Conservation (phyloP, 92 coral and sea anemone genomes). For the Parazoanthus darwini region DNA sequence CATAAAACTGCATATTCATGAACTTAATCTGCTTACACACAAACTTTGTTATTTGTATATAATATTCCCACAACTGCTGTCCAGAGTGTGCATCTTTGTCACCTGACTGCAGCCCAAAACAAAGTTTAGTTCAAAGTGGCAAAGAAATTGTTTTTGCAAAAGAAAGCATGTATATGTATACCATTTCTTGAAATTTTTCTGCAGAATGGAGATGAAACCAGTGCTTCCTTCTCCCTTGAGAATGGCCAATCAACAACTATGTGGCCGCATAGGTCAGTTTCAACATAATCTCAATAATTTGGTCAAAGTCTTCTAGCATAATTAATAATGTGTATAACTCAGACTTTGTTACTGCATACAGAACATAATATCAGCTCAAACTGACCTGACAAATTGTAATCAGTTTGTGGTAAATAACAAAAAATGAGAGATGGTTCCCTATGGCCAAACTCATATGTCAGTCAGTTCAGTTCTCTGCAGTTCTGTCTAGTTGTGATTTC, state of each 20-base stretch:
- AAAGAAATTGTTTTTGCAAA: too few species aligned
- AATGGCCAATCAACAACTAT: conserved; percentile 74
- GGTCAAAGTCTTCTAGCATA: too few species aligned
- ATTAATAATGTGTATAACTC: neutral
- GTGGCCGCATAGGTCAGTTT: conserved; percentile 82
- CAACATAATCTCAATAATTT: neutral
- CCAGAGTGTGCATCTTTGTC: too few species aligned
- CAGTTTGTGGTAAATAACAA: neutral
- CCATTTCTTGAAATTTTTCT: neutral
- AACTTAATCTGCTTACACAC: too few species aligned
- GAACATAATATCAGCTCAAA: neutral
- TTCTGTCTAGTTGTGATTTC: too few species aligned
- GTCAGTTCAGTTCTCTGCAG: too few species aligned
- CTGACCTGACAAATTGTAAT: too few species aligned
- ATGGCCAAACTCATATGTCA: too few species aligned
- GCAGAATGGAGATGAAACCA: conserved; percentile 65
- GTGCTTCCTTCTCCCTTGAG: conserved; percentile 76
- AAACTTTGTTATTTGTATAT: too few species aligned
- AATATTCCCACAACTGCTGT: too few species aligned
- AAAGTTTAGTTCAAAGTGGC: too few species aligned
- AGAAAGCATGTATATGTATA: neutral
- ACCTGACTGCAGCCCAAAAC: neutral
- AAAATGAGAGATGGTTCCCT: neutral
- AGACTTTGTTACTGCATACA: neutral
- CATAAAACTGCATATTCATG: too few species aligned